These are phyloP conservation scores for Umimayanthus chanpuru DNA, from an alignment of 92 coral and sea anemone species.

Conservation along the genomic window DNA sequence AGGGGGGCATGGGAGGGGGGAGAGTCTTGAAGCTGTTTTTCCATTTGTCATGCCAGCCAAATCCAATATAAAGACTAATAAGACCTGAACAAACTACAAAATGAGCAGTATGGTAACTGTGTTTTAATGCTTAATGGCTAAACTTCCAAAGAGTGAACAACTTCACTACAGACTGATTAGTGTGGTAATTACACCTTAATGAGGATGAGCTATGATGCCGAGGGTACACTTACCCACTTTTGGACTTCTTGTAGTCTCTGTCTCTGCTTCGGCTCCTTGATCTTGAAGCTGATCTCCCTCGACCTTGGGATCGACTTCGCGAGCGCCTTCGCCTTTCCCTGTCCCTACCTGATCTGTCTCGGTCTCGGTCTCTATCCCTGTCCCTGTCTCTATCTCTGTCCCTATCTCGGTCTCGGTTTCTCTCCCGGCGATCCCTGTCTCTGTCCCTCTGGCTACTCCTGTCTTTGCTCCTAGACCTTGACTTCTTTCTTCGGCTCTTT, in stretches of 20 bases:
- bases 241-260: slow-evolving; percentile 78
- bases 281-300: slow-evolving; percentile 68
- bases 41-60: no score
- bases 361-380: slow-evolving; percentile 64
- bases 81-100: no score
- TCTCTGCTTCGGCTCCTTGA: slow-evolving; percentile 84
- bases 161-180: slow-evolving; percentile 51
- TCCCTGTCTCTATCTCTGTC: slow-evolving; percentile 53
- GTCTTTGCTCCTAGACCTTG: slow-evolving; percentile 47
- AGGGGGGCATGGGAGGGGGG: no score
- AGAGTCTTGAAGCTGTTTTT: no score
- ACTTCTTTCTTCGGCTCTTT: slow-evolving; percentile 62
- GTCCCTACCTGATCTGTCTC: slow-evolving; percentile 58
- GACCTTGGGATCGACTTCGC: slow-evolving; percentile 66
- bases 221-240: slow-evolving; percentile 67
- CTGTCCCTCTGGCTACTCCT: slow-evolving; percentile 31
- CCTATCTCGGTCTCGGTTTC: slow-evolving; percentile 58
- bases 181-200: no score
- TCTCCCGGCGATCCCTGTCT: slow-evolving; percentile 53
- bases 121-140: no score
- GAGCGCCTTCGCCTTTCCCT: slow-evolving; percentile 78
- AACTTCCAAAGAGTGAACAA: background rate
- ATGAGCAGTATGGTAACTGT: no score
- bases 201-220: background rate
- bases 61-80: no score